Base-by-base conservation (phyloP, 2,113 vertebrate species). In the Crotalus viridis region DNA sequence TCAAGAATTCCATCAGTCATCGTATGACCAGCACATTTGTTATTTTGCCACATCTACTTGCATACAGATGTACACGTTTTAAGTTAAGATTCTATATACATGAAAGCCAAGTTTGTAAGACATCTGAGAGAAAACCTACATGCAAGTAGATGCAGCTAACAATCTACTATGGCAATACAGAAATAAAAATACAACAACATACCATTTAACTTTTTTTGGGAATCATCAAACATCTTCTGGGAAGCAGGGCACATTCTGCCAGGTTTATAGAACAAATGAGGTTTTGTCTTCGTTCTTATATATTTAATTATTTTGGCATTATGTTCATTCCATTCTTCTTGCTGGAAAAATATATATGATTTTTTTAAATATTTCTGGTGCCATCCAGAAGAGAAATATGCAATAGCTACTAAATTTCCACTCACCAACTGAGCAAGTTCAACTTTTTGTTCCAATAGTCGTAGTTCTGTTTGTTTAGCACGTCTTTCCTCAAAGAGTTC, bases 261-360 rank as follows among this genome's bases (percentile, higher is more conserved):
- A 97, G 99, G 99, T 96, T 98, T 97, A 96, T 99, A 99, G 95
- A 99, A 99, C 91, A 99, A 98, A 46, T 99, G 98, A 93, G 99
- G 99, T 97, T 98, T 99, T 93, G 99, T 99, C 97, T 98, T 99
- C 1, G 99, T 99, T 96, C 99, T 98, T 97, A 99, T 99, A 95
- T 98, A 99, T 97, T 99, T 99, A 91, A 99, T 98, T 97, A 99
- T 98, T 96, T 98, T 98, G 88, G 97, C 98, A 4, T 99, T 99
- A 97, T 99, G 99, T 94, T 98, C 98, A 95, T 99, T 99, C 99
- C 99, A 99, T 97, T 99, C 99, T 98, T 99, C 99, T 99, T 99
- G 99, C 99, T 99, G 96, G 3, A 51, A 91, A 95, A 46, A 52
- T 90, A 94, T 46, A 3, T 0, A 1, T 96, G 88, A 51, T 93